A percentile compares a stretch with the other conserved stretches of the same genome.
phyloP scores from a whole-genome alignment of 2,888 invertebrate genomes.

The Caradrina kadenii region DNA sequence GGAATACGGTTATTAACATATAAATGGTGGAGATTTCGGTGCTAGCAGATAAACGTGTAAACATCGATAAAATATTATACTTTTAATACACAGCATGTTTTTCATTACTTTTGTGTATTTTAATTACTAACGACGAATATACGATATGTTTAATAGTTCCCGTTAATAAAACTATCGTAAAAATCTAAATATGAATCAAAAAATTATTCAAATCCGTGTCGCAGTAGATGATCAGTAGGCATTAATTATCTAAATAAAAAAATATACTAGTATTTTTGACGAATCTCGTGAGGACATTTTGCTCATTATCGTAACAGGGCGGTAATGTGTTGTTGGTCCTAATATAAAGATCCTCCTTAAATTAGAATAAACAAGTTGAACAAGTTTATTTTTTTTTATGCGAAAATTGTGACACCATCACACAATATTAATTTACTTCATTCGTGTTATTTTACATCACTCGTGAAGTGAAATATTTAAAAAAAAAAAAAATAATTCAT shows the following conservation, averaged over 20 bases:
- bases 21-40: slow-evolving; percentile 32
- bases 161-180: slow-evolving; percentile 51
- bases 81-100: slow-evolving; percentile 22
- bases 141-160: slow-evolving; percentile 40
- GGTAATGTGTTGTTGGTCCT: slow-evolving; percentile 26
- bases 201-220: slow-evolving; percentile 56
- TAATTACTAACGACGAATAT: slow-evolving; percentile 43
- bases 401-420: slow-evolving; percentile 25
- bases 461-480: background rate
- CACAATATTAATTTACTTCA: slow-evolving; percentile 17
- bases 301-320: slow-evolving; percentile 41
- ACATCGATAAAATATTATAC: slow-evolving; percentile 14
- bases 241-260: slow-evolving; percentile 55
- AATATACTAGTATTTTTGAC: slow-evolving; percentile 37
- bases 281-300: slow-evolving; percentile 34
- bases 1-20: slow-evolving; percentile 54
- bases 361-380: slow-evolving; percentile 45
- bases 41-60: background rate
- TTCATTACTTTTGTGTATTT: slow-evolving; percentile 40
- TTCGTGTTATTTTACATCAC: slow-evolving; percentile 2
- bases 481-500: background rate
- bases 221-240: slow-evolving; percentile 52
- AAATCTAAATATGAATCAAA: slow-evolving; percentile 58
- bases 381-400: slow-evolving; percentile 35
- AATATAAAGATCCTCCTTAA: slow-evolving; percentile 27